phyloP scores from a whole-genome alignment of 1,140 invertebrate species.

The Schlechtendalia chinensis region DNA sequence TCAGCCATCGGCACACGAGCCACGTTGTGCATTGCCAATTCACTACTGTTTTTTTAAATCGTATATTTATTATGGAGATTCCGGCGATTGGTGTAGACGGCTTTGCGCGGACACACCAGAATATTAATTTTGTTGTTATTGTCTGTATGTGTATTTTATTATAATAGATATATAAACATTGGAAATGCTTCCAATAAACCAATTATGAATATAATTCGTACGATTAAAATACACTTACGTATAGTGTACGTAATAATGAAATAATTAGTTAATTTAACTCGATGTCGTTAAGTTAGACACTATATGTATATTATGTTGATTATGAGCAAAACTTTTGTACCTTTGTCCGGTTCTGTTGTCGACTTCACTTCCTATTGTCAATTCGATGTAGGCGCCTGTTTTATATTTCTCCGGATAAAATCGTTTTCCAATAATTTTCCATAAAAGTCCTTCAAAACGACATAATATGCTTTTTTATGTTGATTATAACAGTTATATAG shows the following conservation, averaged over 20 bases:
- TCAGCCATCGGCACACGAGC: background rate
- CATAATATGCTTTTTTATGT: background rate
- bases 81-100: background rate
- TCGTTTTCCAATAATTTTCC: background rate
- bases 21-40: constrained; percentile 18
- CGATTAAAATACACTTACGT: background rate
- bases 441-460: background rate
- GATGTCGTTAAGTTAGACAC: constrained; percentile 15
- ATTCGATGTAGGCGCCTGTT: background rate
- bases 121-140: constrained; percentile 5
- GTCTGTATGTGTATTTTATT: background rate
- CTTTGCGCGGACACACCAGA: background rate
- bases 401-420: constrained; percentile 11
- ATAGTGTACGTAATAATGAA: background rate
- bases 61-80: background rate
- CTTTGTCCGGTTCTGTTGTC: background rate
- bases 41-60: background rate
- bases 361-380: constrained; percentile 22
- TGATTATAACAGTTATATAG: too few species aligned
- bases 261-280: constrained; percentile 26
- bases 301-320: background rate
- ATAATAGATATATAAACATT: background rate
- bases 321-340: background rate
- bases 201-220: background rate
- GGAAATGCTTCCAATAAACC: background rate